Conservation (phyloP, 2,113 vertebrate genomes). For the Xenopus borealis region DNA sequence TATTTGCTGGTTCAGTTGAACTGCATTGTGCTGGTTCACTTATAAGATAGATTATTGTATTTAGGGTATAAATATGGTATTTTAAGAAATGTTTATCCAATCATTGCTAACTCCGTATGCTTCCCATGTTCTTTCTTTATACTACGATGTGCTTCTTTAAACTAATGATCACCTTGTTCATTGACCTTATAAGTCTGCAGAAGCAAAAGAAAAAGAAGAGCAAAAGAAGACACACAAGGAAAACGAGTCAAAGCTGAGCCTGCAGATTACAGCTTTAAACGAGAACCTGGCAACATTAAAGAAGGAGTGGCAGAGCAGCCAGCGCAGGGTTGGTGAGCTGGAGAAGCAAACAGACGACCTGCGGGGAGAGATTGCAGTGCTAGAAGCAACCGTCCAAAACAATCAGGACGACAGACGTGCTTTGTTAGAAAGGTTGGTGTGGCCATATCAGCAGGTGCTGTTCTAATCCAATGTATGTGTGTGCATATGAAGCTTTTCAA, state of each 20-base stretch:
- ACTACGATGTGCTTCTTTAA: too few relatives aligned
- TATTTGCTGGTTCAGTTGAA: too few relatives aligned
- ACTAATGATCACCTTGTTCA: background rate
- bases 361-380: constrained; percentile 90
- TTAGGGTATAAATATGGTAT: too few relatives aligned
- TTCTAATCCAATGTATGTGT: too few relatives aligned
- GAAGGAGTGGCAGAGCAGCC: constrained; percentile 92
- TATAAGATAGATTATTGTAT: too few relatives aligned
- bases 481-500: too few relatives aligned
- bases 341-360: constrained; percentile 95
- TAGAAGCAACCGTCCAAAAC: constrained; percentile 96
- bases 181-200: constrained; percentile 65
- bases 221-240: constrained; percentile 80
- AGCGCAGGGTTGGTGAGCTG: constrained; percentile 82
- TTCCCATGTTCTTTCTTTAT: too few relatives aligned
- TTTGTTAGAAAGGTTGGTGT: constrained; percentile 81
- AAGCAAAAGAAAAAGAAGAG: constrained; percentile 80
- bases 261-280: constrained; percentile 89
- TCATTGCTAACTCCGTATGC: too few relatives aligned
- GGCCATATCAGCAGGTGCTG: too few relatives aligned
- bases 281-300: constrained; percentile 94
- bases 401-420: constrained; percentile 95
- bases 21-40: too few relatives aligned
- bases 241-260: constrained; percentile 71
- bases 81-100: too few relatives aligned